Evolutionary conservation across 2,113 vertebrate genomes (phyloP).

Genomic region (Tonatia bakeri): DNA sequence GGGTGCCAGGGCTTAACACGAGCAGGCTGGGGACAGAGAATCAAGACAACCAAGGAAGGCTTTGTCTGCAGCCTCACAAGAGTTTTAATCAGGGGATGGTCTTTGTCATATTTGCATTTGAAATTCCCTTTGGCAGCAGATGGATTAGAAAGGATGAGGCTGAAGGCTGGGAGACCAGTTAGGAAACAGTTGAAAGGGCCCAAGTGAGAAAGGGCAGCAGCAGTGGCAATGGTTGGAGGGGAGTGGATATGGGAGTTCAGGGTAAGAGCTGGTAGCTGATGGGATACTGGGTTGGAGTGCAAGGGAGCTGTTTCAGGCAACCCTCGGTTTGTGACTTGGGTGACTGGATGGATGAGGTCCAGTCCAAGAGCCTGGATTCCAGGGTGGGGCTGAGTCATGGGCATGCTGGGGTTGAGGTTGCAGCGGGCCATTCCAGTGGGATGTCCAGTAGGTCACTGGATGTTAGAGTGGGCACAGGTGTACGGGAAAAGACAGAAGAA

Average conservation of each 20-base stretch:
- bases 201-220: neutral
- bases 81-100: neutral
- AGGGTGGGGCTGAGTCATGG: neutral
- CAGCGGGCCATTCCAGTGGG: neutral
- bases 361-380: neutral
- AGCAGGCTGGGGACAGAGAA: neutral
- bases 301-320: neutral
- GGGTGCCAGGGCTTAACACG: neutral
- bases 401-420: neutral
- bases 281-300: neutral
- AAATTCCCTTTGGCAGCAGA: neutral
- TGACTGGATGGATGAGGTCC: neutral
- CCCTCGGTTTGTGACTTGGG: neutral
- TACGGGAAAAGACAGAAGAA: neutral
- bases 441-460: neutral
- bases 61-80: neutral
- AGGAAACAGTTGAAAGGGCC: neutral
- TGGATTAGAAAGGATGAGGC: neutral
- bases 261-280: neutral
- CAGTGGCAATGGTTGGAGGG: no score
- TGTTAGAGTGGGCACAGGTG: neutral
- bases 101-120: neutral
- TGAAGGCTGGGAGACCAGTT: neutral
- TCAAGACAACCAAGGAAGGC: neutral
- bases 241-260: neutral